phyloP scores from a whole-genome alignment of 2,888 invertebrate genomes.

The Cataglyphis livida region DNA sequence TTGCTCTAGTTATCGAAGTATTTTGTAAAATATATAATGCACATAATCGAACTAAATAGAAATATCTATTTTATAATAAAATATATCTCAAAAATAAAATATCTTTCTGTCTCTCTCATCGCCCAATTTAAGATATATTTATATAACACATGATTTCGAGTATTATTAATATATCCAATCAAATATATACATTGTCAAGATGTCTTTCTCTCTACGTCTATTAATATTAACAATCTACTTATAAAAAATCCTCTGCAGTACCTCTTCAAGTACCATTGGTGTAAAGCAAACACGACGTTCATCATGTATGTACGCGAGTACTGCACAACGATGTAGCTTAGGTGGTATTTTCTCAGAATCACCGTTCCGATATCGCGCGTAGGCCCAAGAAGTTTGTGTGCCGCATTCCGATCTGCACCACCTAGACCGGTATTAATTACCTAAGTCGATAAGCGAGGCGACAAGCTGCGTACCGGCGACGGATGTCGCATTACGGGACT shows the following conservation, averaged over 20 bases:
- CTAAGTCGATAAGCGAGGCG: slow-evolving; percentile 48
- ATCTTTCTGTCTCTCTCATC: not conserved
- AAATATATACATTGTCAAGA: not conserved
- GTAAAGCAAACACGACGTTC: not conserved
- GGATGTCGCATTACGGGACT: slow-evolving; percentile 63
- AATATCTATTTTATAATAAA: not conserved
- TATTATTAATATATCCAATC: not conserved
- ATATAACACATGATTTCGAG: not conserved
- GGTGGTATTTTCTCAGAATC: slow-evolving; percentile 21
- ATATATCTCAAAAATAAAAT: not conserved
- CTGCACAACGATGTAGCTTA: not conserved
- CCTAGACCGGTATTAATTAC: slow-evolving; percentile 65
- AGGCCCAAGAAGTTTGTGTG: slow-evolving; percentile 31
- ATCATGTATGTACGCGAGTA: not conserved
- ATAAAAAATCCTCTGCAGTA: not conserved
- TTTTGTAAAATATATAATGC: not conserved
- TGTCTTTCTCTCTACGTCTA: not conserved
- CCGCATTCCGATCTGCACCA: slow-evolving; percentile 60
- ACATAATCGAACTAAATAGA: not conserved
- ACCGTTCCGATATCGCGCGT: slow-evolving; percentile 19
- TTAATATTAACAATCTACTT: slow-evolving; percentile 6
- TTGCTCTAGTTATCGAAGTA: not conserved
- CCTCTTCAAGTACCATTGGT: slow-evolving; percentile 3
- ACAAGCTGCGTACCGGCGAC: slow-evolving; percentile 31
- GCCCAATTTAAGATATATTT: not conserved